phyloP scores from a whole-genome alignment of 2,888 invertebrate species.

The Eueremaeus valkanovi region DNA sequence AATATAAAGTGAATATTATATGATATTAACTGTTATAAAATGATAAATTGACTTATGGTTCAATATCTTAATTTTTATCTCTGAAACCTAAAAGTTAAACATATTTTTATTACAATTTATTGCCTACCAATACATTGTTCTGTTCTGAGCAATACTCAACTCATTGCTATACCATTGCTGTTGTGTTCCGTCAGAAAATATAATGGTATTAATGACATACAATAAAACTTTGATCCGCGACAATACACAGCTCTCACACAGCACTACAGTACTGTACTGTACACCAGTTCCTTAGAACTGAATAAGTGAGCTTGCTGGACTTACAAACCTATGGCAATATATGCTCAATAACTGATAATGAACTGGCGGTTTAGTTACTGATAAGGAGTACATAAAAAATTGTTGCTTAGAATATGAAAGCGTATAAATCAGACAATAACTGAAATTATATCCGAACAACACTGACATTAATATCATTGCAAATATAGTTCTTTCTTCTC shows the following conservation, averaged over 20 bases:
- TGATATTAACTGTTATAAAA: slow-evolving; percentile 6
- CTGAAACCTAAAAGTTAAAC: slow-evolving; percentile 6
- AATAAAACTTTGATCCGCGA: slow-evolving; percentile 33
- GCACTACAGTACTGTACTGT: background rate
- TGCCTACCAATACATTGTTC: slow-evolving; percentile 21
- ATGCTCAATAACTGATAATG: slow-evolving; percentile 35
- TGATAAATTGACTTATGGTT: slow-evolving; percentile 31
- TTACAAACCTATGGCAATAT: slow-evolving; percentile 11
- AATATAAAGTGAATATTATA: slow-evolving; percentile 8
- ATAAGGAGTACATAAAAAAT: background rate
- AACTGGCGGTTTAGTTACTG: slow-evolving; percentile 32
- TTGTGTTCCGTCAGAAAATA: no score
- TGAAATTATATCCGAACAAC: slow-evolving; percentile 6
- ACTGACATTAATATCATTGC: slow-evolving; percentile 19
- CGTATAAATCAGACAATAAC: slow-evolving; percentile 19
- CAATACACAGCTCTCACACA: background rate
- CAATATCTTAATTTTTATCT: slow-evolving; percentile 17
- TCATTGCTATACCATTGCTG: no score
- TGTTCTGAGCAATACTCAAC: background rate
- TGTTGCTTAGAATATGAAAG: slow-evolving; percentile 15
- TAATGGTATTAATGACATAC: slow-evolving; percentile 7
- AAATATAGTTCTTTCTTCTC: background rate
- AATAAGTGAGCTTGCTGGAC: background rate
- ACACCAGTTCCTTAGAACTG: background rate
- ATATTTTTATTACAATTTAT: slow-evolving; percentile 32